Conservation (phyloP, 2,888 invertebrate species). For the Rhabditoides inermis region DNA sequence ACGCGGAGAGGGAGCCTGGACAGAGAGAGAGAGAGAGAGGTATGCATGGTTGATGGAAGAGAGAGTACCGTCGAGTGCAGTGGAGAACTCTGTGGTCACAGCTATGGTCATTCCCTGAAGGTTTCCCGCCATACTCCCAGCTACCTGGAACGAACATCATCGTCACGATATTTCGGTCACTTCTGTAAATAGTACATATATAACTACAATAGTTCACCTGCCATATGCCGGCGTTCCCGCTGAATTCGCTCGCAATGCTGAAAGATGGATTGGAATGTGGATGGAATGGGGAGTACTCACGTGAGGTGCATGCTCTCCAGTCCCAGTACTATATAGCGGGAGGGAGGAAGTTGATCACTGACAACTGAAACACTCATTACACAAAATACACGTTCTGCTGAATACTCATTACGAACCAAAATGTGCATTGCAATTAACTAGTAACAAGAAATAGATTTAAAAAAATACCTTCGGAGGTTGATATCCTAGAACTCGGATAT, state of each 20-base stretch:
- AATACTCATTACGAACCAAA: too few species aligned
- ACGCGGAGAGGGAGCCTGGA: neutral
- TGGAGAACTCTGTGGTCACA: constrained; percentile 31
- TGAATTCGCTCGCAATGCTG: constrained; percentile 27
- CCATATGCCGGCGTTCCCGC: constrained; percentile 25
- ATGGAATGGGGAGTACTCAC: constrained; percentile 13
- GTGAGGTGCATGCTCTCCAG: constrained; percentile 41
- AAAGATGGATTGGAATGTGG: neutral
- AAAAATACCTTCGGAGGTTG: constrained; percentile 30
- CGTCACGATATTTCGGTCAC: too few species aligned
- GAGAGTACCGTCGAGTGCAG: constrained; percentile 5
- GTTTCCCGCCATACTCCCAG: constrained; percentile 30
- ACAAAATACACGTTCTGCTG: too few species aligned
- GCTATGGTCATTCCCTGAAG: constrained; percentile 41
- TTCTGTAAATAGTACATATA: too few species aligned
- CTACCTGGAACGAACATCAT: too few species aligned
- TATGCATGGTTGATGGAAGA: neutral
- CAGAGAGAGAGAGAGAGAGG: neutral
- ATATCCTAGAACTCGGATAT: constrained; percentile 38
- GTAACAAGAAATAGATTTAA: too few species aligned
- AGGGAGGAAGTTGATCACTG: constrained; percentile 43
- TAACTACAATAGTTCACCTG: too few species aligned
- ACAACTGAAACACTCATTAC: constrained; percentile 14
- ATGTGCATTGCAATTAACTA: too few species aligned
- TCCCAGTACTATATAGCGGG: constrained; percentile 37